Conservation (phyloP, 2,888 invertebrate genomes). For the Papilio elwesi region DNA sequence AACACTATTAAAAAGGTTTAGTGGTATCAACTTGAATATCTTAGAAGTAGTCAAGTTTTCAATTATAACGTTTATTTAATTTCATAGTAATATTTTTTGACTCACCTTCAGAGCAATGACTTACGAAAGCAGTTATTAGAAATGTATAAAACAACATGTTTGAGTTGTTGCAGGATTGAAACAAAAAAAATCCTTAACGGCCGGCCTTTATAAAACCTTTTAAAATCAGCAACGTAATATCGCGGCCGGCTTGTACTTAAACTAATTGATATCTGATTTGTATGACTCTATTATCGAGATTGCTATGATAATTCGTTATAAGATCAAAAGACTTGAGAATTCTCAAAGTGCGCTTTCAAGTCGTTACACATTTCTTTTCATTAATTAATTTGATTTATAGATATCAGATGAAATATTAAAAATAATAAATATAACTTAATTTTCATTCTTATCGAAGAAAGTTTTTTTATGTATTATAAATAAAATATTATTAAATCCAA, state of each 20-base stretch:
- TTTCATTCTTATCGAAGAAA: no score
- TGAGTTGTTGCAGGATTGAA: not conserved
- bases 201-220: not conserved
- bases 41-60: no score
- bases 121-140: slow-evolving; percentile 36
- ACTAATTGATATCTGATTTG: slow-evolving; percentile 1
- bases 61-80: not conserved
- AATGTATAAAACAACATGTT: slow-evolving; percentile 42
- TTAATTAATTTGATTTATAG: no score
- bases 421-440: no score
- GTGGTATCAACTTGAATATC: no score
- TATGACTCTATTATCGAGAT: not conserved
- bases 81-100: not conserved
- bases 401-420: no score
- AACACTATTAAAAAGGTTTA: no score
- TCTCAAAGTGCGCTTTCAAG: no score
- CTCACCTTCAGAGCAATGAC: slow-evolving; percentile 38
- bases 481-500: no score
- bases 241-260: not conserved
- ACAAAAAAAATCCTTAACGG: slow-evolving; percentile 15
- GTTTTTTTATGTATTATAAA: no score
- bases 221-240: not conserved
- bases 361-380: no score
- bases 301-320: not conserved
- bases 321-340: not conserved